A percentile compares a stretch with the other conserved stretches of the same genome.
phyloP scores from a whole-genome alignment of 2,797 vertebrate species.

The Sphenodon punctatus region DNA sequence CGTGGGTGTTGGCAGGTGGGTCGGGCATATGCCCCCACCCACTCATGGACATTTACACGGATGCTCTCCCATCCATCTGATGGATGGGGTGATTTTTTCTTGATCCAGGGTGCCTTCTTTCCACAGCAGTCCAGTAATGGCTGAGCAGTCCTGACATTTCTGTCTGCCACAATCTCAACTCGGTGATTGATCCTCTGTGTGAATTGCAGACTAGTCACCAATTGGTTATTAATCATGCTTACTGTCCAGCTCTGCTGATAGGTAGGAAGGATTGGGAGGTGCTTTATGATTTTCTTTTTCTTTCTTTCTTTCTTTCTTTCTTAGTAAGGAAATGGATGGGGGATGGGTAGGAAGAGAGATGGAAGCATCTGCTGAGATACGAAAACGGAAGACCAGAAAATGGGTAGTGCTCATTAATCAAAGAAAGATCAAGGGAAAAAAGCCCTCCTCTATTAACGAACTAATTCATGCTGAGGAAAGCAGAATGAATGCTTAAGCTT shows the following conservation, averaged over 20 bases:
- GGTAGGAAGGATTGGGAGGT: not conserved
- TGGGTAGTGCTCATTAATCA: slow-evolving; percentile 43
- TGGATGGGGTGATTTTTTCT: not conserved
- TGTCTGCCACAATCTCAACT: not conserved
- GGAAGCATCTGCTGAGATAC: not conserved
- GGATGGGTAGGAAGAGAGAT: slow-evolving; percentile 16
- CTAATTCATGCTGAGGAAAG: slow-evolving; percentile 53
- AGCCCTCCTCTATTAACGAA: slow-evolving; percentile 55
- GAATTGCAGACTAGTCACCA: not conserved
- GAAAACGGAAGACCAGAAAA: not conserved
- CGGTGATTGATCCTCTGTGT: not conserved
- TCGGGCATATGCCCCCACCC: no score
- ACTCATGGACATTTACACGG: no score
- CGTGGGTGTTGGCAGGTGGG: no score
- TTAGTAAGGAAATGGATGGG: not conserved
- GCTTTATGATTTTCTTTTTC: not conserved
- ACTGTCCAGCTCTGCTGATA: slow-evolving; percentile 2
- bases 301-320: no score
- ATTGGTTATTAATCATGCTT: slow-evolving; percentile 28
- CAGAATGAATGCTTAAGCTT: slow-evolving; percentile 37
- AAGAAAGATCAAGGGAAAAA: slow-evolving; percentile 22
- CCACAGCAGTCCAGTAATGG: not conserved
- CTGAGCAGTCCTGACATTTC: not conserved
- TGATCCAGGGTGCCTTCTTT: not conserved
- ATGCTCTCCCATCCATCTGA: no score